A percentile compares a stretch with the other conserved stretches of the same genome.
Conservation (phyloP, 2,113 vertebrate species). For the Solenodon paradoxus region DNA sequence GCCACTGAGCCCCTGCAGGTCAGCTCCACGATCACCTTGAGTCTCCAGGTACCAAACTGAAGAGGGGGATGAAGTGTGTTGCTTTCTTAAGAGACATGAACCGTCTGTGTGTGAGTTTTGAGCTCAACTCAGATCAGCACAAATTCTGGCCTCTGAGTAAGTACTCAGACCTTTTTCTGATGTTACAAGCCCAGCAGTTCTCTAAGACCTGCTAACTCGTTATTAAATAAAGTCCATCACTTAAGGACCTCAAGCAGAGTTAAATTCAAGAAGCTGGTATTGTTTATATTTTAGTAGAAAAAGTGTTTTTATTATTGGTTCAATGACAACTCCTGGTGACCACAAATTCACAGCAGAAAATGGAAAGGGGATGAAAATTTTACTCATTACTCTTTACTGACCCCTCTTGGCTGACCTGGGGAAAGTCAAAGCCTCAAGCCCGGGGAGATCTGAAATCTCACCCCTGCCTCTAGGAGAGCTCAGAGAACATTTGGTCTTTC, state of each 20-base stretch:
- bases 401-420: conserved; percentile 27
- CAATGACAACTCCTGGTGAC: background rate
- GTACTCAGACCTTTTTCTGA: background rate
- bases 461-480: background rate
- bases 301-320: background rate
- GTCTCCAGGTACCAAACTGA: background rate
- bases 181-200: background rate
- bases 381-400: conserved; percentile 32
- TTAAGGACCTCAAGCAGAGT: background rate
- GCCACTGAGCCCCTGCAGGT: background rate
- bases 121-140: background rate
- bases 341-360: background rate
- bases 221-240: background rate
- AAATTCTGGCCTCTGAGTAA: background rate
- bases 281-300: background rate
- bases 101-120: background rate
- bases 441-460: background rate
- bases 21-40: background rate
- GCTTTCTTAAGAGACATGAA: background rate
- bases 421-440: background rate
- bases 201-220: background rate
- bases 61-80: background rate
- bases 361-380: background rate
- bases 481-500: conserved; percentile 44
- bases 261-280: background rate